A percentile compares a stretch with the other conserved stretches of the same genome.
These are phyloP conservation scores for Darevskia nairensis DNA, from an alignment of 2,797 vertebrate genomes.

Conservation along the genomic window DNA sequence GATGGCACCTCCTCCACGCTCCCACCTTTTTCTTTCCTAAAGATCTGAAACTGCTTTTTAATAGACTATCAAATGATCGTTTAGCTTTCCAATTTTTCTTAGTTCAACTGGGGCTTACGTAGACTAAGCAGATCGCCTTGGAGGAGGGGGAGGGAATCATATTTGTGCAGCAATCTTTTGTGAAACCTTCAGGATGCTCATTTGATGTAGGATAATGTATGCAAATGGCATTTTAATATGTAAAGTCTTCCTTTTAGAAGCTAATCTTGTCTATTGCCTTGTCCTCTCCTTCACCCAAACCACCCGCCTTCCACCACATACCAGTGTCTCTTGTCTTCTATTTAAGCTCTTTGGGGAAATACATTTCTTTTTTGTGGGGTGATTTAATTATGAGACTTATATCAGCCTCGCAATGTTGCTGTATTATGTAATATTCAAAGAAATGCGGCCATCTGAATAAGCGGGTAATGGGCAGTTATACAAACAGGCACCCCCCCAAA, in stretches of 20 bases:
- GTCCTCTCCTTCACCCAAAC: neutral
- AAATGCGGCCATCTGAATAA: neutral
- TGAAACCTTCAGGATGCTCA: neutral
- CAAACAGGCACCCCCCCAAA: neutral
- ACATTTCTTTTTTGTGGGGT: neutral
- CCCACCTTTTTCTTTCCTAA: constrained; percentile 11
- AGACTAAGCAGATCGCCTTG: constrained; percentile 19
- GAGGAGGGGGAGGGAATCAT: neutral
- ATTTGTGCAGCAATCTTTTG: neutral
- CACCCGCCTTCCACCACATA: neutral
- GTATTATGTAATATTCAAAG: neutral
- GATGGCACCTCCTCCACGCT: neutral
- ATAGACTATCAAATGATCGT: constrained; percentile 3
- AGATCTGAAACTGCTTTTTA: constrained; percentile 24
- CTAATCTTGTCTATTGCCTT: constrained; percentile 24
- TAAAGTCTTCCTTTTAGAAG: constrained; percentile 28
- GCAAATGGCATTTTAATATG: neutral
- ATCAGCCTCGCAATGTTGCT: constrained; percentile 11
- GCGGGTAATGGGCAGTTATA: too few relatives aligned
- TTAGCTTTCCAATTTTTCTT: constrained; percentile 23
- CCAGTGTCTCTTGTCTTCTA: neutral
- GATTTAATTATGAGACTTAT: constrained; percentile 19
- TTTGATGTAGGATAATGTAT: constrained; percentile 28
- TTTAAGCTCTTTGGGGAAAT: neutral
- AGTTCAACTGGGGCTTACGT: neutral